Conservation (phyloP, 92 coral and sea anemone species). For the Umimayanthus chanpuru region DNA sequence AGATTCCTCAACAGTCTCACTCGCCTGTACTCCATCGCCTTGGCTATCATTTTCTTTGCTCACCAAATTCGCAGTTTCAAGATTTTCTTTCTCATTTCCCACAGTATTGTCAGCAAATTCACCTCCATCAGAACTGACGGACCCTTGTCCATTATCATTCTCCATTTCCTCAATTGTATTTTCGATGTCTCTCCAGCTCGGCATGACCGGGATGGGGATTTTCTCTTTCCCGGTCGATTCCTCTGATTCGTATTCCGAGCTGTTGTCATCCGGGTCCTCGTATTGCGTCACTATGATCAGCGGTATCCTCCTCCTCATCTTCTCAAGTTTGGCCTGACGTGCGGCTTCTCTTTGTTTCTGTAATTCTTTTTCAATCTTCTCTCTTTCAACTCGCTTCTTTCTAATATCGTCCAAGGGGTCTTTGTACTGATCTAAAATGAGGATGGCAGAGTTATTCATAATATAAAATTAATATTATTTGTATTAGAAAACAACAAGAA, state of each 20-base stretch:
- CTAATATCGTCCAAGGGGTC: constrained; percentile 68
- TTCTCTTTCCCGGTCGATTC: constrained; percentile 36
- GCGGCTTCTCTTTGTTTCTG: constrained; percentile 55
- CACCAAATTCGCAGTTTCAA: background rate
- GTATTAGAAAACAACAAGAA: background rate
- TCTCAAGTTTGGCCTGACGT: constrained; percentile 57
- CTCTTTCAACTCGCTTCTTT: constrained; percentile 70
- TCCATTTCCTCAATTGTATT: constrained; percentile 15
- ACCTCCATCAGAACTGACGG: background rate
- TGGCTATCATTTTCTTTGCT: background rate
- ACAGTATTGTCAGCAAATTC: background rate
- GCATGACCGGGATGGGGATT: constrained; percentile 38
- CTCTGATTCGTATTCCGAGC: constrained; percentile 16
- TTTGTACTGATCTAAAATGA: constrained; percentile 60
- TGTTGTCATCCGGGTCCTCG: constrained; percentile 43
- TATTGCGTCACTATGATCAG: constrained; percentile 69
- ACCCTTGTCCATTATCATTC: background rate
- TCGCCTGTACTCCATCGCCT: background rate
- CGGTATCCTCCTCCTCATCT: constrained; percentile 65
- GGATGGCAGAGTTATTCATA: background rate
- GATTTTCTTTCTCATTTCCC: background rate
- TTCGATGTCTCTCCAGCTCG: constrained; percentile 42
- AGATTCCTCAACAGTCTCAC: background rate
- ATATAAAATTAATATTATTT: no score
- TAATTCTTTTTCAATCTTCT: constrained; percentile 53